Evolutionary conservation across 2,888 invertebrate species (phyloP).

Genomic region (Pristionchus fissidentatus): DNA sequence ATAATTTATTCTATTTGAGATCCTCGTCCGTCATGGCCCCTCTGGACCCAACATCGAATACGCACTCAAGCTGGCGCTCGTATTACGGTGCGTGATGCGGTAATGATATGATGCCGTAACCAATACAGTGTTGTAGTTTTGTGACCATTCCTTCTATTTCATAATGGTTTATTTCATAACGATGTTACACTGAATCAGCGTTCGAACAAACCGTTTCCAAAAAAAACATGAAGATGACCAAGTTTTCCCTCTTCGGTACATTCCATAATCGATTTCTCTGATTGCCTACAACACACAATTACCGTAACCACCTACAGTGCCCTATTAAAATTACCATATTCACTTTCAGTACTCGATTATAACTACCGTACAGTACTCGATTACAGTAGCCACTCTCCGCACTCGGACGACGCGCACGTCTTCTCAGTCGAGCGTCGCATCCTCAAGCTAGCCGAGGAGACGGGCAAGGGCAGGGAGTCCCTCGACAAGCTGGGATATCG

Average conservation of each 20-base stretch:
- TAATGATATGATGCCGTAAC: no score
- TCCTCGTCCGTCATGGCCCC: constrained; percentile 84
- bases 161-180: no score
- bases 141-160: no score
- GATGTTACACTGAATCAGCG: no score
- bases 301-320: neutral
- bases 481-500: constrained; percentile 35
- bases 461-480: neutral
- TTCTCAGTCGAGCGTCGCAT: constrained; percentile 28
- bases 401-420: constrained; percentile 34
- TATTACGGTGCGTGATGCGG: constrained; percentile 55
- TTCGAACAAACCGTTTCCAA: no score
- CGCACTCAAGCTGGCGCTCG: constrained; percentile 80
- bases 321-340: neutral
- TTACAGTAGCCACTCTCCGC: constrained; percentile 43
- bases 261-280: neutral
- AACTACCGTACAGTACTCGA: neutral
- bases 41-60: constrained; percentile 94
- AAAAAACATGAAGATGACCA: no score
- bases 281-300: no score
- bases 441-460: constrained; percentile 28
- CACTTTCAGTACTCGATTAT: neutral
- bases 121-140: neutral
- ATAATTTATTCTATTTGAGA: constrained; percentile 79
- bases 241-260: no score